These are phyloP conservation scores for Chrysodeixis includens DNA, from an alignment of 2,888 invertebrate genomes.

Conservation along the genomic window DNA sequence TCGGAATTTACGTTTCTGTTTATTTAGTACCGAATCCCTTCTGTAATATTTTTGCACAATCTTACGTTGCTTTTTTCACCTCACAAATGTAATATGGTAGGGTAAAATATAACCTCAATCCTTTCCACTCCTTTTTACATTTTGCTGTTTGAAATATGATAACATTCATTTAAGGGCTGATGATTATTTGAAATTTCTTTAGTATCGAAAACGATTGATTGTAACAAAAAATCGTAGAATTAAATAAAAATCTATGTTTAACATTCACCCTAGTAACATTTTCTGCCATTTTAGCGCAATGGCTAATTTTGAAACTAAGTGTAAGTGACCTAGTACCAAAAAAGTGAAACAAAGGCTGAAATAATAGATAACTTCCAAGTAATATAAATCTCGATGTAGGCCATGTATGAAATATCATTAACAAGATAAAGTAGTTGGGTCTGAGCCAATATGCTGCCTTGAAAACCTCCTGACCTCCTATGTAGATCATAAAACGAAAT, in stretches of 20 bases:
- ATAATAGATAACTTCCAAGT: conserved; percentile 10
- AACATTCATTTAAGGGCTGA: background rate
- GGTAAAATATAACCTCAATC: background rate
- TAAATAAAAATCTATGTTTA: background rate
- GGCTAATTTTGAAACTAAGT: background rate
- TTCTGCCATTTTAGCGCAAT: background rate
- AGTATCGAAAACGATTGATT: background rate
- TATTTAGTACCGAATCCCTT: conserved; percentile 16
- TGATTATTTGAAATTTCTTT: background rate
- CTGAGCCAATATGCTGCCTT: conserved; percentile 34
- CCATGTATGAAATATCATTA: conserved; percentile 42
- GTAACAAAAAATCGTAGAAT: too few species aligned
- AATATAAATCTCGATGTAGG: conserved; percentile 28
- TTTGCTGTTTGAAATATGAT: background rate
- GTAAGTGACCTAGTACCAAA: background rate
- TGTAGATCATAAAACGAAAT: conserved; percentile 43
- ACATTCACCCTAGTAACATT: background rate
- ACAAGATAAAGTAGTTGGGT: conserved; percentile 42
- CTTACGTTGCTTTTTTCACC: background rate
- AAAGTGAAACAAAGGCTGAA: background rate
- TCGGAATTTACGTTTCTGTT: conserved; percentile 27
- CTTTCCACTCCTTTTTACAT: too few species aligned
- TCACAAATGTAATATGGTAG: background rate
- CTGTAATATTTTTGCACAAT: background rate
- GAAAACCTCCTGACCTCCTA: conserved; percentile 41